Evolutionary conservation across 2,797 vertebrate genomes (phyloP), one percentile per base, ranked within the genome.

Genomic region (Takifugu ocellatus): DNA sequence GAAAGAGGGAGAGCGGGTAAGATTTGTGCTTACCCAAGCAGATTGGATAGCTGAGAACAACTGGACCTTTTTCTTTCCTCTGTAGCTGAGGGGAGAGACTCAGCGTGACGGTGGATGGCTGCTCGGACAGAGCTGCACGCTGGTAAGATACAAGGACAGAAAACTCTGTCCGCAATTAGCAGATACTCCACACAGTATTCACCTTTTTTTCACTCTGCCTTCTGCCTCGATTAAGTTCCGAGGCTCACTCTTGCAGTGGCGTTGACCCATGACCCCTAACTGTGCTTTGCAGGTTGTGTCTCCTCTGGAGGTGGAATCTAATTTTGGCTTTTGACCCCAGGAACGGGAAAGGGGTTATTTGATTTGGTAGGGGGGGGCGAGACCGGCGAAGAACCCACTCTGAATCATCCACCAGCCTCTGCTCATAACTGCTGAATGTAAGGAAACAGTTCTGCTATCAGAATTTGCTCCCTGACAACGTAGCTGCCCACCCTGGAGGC

Each of bases 41-140:
- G 60, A 83, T 68, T 81, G 81, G 75, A 75, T 75, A 88, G 68
- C 73, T 77, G 81, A 79, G 75, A 69, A 79, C 84, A 76, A 78
- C 73, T 81, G 74, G 84, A 87, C 85, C 76, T 81, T 72, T 84
- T 89, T 79, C 78, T 75, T 66, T 79, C 81, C 60, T 25, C 10
- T 79, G 66, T 83, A 79, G 89, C 86, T 75, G 72, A 90, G 89
- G 76, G 14, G 66, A 69, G 76, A 63, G 29, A 66, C 33, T 61
- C 50, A 57, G 46, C 61, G 44, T 59, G 54, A 67, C 68, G 17
- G 53, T 75, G 65, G 72, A 70, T 61, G 60, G 56, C 50, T 70
- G 57, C 62, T 70, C 59, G 70, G 60, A 70, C 61, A 60, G 68
- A 81, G 69, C 58, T 62, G 59, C 64, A 70, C 49, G 61, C 74